Evolutionary conservation across 2,113 vertebrate genomes (phyloP).

Genomic region (Microtus richardsoni): DNA sequence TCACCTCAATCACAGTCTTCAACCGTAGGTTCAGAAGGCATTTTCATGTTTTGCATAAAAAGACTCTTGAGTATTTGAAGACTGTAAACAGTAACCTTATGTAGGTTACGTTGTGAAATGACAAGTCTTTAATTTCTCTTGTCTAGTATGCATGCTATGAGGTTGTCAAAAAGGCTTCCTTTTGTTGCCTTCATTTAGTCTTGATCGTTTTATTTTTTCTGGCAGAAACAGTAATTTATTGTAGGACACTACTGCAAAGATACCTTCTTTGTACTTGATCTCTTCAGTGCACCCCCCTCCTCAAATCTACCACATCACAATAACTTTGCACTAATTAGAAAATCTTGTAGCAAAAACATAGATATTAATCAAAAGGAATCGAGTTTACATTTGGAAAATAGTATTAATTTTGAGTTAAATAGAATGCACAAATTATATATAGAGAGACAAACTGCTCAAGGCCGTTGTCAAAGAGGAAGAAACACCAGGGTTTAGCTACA

Average conservation of each 20-base stretch:
- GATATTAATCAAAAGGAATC: background rate
- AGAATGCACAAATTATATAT: background rate
- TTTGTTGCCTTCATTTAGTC: background rate
- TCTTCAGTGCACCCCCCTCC: background rate
- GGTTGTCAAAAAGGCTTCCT: background rate
- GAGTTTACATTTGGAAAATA: background rate
- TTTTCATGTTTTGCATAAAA: background rate
- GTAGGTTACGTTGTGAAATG: background rate
- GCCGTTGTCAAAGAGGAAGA: background rate
- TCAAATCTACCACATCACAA: background rate
- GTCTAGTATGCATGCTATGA: background rate
- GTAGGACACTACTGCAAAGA: background rate
- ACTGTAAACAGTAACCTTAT: background rate
- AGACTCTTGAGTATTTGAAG: background rate
- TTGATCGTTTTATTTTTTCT: background rate
- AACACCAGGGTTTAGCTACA: background rate
- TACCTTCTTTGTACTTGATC: background rate
- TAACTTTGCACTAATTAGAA: background rate
- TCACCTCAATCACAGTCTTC: background rate
- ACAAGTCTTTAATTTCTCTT: background rate
- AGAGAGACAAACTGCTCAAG: background rate
- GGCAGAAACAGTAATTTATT: background rate
- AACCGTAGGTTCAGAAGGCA: fast-evolving
- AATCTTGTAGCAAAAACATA: background rate
- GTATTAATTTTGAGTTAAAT: background rate